Base-by-base conservation (phyloP, 92 coral and sea anemone species). In the Epizoanthus illoricatus region DNA sequence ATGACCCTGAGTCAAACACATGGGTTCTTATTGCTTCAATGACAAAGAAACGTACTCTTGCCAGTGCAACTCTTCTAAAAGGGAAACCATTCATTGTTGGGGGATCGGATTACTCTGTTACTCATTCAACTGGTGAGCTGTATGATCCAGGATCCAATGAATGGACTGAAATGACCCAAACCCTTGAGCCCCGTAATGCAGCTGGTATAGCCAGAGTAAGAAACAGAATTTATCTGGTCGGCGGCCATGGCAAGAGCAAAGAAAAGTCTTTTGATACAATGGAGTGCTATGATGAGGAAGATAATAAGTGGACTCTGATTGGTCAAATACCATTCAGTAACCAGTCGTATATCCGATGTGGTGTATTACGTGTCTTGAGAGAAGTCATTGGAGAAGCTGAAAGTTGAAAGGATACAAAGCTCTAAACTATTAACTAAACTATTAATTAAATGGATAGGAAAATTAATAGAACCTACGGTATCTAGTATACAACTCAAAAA, bases 61-160 rank as follows among this genome's bases (percentile, higher is more conserved):
- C 97, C 4, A 84, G 91, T 56, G 97, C 97, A 2, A 86, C 92
- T 28, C 81, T 85, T 8, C 24, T 92, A 81, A 85, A 85, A 62
- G 88, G 76, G 20, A 92, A 92, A 84, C 84, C 91, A 47, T 92
- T 90, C 80, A 88, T 92, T 6, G 80, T 90, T 45, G 93, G 97
- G 18, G 97, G 97, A 1, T 91, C 86, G 6, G 79, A 80, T 21
- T 84, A 80, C 43, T 89, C 88, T 5, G 84, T 84, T 17, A 90
- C 85, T 73, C 81, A 88, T 20, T 85, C 92, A 5, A 89, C 88
- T 36, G 87, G 93, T 20, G 97, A 90, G 60, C 78, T 85, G 42
- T 83, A 87, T 65, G 91, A 89, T 58, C 86, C 85, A 17, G 81
- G 60, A 28, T 62, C 81, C 5, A 88, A 90, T 42, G 80, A 90